Evolutionary conservation across 2,888 invertebrate species (phyloP).

Genomic region (Euspilapteryx auroguttella): DNA sequence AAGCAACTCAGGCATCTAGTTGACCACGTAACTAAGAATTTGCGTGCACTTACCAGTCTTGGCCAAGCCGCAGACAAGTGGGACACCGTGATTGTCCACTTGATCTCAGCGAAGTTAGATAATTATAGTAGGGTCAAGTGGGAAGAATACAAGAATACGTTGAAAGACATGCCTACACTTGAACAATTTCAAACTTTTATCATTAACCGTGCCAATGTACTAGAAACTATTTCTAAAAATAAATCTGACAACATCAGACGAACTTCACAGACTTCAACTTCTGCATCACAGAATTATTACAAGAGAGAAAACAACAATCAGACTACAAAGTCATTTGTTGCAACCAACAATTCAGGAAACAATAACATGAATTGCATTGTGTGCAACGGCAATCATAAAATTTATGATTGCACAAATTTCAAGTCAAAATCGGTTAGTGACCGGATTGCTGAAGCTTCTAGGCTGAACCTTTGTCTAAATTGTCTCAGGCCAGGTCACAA

Average conservation of each 20-base stretch:
- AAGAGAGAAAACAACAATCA: no score
- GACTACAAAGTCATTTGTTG: neutral
- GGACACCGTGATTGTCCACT: neutral
- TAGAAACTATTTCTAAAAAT: constrained; percentile 3
- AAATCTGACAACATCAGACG: neutral
- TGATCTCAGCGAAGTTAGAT: constrained; percentile 1
- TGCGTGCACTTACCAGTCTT: constrained; percentile 9
- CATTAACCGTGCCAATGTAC: constrained; percentile 3
- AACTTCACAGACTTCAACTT: neutral
- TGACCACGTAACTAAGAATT: constrained; percentile 10
- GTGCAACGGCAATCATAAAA: no score
- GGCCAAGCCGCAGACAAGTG: constrained; percentile 5
- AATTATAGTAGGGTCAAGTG: constrained; percentile 6
- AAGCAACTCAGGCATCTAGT: constrained; percentile 8
- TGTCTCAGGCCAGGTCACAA: constrained; percentile 6
- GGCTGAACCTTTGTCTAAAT: constrained; percentile 8
- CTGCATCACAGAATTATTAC: no score
- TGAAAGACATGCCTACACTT: constrained; percentile 6
- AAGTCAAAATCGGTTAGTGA: no score
- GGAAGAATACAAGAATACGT: constrained; percentile 6
- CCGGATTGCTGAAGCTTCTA: no score
- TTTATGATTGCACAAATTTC: no score
- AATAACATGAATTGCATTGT: no score
- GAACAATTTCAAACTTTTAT: constrained; percentile 9
- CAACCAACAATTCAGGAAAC: neutral